A percentile compares a stretch with the other conserved stretches of the same genome.
Conservation (phyloP, 2,888 invertebrate genomes). For the Cataglyphis livida region DNA sequence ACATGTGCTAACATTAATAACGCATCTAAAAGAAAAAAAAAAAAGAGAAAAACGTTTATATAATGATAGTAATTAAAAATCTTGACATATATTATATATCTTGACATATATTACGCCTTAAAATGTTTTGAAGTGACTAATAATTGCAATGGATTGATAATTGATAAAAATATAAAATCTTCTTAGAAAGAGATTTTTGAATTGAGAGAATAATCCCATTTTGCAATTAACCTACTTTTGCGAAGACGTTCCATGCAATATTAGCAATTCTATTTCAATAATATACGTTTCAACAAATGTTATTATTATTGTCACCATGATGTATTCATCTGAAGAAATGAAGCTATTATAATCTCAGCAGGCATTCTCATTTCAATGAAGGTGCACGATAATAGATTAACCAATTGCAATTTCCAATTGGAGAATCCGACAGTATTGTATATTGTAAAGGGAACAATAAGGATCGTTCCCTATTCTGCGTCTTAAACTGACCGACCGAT, state of each 20-base stretch:
- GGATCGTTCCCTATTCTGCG: constrained; percentile 36
- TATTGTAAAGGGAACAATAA: constrained; percentile 24
- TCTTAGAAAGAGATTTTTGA: not conserved
- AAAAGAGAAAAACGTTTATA: not conserved
- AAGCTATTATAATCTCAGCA: not conserved
- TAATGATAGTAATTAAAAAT: not conserved
- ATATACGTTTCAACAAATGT: not conserved
- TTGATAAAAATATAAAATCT: not conserved
- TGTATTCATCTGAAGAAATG: not conserved
- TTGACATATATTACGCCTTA: not conserved
- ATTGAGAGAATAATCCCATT: too few relatives aligned
- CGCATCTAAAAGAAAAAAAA: not conserved
- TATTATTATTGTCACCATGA: not conserved
- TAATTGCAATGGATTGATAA: constrained; percentile 1
- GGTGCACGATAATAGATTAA: constrained; percentile 16
- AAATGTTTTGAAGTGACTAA: not conserved
- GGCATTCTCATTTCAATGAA: not conserved
- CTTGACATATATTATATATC: not conserved
- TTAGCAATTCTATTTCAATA: not conserved
- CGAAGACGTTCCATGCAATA: not conserved
- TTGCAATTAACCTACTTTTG: not conserved
- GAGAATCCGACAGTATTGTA: constrained; percentile 18
- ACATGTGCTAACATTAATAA: not conserved
- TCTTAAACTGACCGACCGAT: constrained; percentile 16
- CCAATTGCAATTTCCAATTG: not conserved